Base-by-base conservation (phyloP, 2,113 vertebrate genomes). In the Apistogramma diplotaenia region DNA sequence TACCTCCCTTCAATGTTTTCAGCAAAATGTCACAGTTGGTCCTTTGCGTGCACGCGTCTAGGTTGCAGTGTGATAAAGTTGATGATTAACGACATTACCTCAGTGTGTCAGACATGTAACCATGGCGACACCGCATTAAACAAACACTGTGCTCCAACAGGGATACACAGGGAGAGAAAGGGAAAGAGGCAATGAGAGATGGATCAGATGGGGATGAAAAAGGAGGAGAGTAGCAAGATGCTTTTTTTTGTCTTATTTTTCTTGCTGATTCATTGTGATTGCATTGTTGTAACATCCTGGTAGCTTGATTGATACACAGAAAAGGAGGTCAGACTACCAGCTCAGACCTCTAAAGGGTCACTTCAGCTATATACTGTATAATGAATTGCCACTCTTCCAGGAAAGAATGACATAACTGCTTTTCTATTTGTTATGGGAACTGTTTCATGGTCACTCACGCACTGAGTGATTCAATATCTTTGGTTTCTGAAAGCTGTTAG, bases 51-150 rank as follows among this genome's bases (percentile, higher is more conserved):
- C 74, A 55, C 78, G 83, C 15, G 35, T 54, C 76, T 75, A 51
- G 77, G 31, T 60, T 54, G 79, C 88, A 58, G 86, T 37, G 76
- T 72, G 89, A 91, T 91, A 86, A 92, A 92, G 85, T 91, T 91
- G 90, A 93, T 92, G 91, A 93, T 93, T 93, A 91, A 94, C 75
- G 79, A 79, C 88, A 82, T 90, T 85, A 87, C 83, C 87, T 92
- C 84, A 90, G 79, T 23, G 85, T 89, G 89, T 90, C 89, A 86
- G 88, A 85, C 74, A 18, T 87, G 91, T 93, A 90, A 82, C 92
- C 88, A 91, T 90, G 86, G 91, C 2, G 11, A 92, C 62, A 55
- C 58, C 85, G 81, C 82, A 84, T 93, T 91, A 89, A 92, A 93
- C 91, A 94, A 93, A 94, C 92, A 91, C 82, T 10, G 15, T 90